Conservation (phyloP, 2,797 vertebrate genomes). For the Sternotherus odoratus region DNA sequence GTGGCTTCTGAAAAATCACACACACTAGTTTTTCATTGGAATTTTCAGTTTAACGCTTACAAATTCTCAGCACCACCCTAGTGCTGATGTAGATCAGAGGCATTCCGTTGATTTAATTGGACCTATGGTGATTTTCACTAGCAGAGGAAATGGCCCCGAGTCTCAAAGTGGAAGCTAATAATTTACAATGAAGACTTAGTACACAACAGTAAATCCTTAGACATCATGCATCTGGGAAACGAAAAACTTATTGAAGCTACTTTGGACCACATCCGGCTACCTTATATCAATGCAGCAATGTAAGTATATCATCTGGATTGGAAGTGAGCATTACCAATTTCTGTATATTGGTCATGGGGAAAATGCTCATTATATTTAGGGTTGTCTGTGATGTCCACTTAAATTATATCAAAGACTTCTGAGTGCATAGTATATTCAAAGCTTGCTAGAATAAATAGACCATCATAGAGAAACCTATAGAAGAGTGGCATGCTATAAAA, state of each 20-base stretch:
- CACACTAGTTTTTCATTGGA: neutral
- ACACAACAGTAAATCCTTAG: neutral
- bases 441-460: neutral
- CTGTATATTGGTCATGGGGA: rapidly evolving
- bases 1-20: rapidly evolving
- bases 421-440: rapidly evolving
- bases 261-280: neutral
- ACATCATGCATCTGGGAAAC: neutral
- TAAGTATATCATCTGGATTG: neutral
- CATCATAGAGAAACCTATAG: neutral
- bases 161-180: neutral
- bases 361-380: neutral
- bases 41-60: neutral
- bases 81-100: neutral
- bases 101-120: neutral
- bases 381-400: neutral
- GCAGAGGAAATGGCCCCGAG: neutral
- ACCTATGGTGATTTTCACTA: neutral
- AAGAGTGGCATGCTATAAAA: neutral
- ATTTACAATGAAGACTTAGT: neutral
- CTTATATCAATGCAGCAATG: neutral
- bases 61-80: neutral
- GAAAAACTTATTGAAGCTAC: neutral
- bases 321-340: neutral
- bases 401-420: neutral